Base-by-base conservation (phyloP, 2,888 invertebrate genomes). In the Eremobia ochroleuca region DNA sequence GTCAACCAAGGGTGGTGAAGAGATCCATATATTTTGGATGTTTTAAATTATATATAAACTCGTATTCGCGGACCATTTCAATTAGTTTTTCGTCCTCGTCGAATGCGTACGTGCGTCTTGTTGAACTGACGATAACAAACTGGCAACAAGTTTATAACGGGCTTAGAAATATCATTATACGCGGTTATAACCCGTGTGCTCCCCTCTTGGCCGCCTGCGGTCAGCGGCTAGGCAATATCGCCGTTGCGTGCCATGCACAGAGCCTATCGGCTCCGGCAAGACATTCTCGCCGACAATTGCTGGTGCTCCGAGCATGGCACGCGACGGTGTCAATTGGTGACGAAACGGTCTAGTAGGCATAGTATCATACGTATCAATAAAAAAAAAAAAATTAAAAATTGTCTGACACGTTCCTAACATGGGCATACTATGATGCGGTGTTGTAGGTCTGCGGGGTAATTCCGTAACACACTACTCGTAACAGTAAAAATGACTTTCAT, bases 21-120 rank as follows among this genome's bases (percentile, higher is more conserved):
- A n/a, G n/a, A n/a, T 73, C 73, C 73, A 73, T 73, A 43, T 73
- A 69, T 73, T 73, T 73, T 13, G 69, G 55, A 73, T 73, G 73
- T 73, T 73, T 73, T 55, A 73, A 34, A 69, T 73, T 69, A 31
- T 55, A 69, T 69, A 73, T 5, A 21, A 73, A 69, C n/a, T 73
- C 73, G 31, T 73, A 55, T 31, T 73, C 9, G 31, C 73, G 43
- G 4, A 69, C 73, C 13, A n/a, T 15, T 69, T 69, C 73, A 15
- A 34, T 69, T 4, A 73, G 34, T 73, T 69, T 73, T 58, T 73
- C 73, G n/a, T 69, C 73, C 3, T 69, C 69, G 46, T 18, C 4
- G 46, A 58, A 58, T 8, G 1, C 11, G 15, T 37, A 69, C 15
- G 34, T 9, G 15, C 4, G 9, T 46, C n/a, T 73, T 11, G 6